Conservation (phyloP, 1,140 invertebrate genomes). For the Drosophila nigromelanica region DNA sequence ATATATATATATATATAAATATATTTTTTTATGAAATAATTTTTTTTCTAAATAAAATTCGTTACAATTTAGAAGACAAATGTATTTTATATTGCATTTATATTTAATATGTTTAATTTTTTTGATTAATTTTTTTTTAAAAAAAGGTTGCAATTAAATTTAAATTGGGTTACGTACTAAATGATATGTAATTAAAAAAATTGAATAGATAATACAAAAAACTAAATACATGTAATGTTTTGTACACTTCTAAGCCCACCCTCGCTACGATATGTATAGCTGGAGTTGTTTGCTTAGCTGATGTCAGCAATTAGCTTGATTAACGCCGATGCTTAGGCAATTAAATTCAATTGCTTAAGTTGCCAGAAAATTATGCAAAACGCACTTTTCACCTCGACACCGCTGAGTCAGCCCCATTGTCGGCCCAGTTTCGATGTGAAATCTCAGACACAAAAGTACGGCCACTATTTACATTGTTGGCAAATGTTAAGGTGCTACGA, state of each 20-base stretch:
- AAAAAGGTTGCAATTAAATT: too few relatives aligned
- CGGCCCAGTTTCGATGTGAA: constrained; percentile 39
- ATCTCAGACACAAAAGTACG: neutral
- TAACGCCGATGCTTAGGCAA: constrained; percentile 59
- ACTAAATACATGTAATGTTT: neutral
- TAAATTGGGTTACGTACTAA: too few relatives aligned
- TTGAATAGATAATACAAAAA: neutral
- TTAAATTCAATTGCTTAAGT: constrained; percentile 53
- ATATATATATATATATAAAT: too few relatives aligned
- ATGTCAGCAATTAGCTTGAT: constrained; percentile 65
- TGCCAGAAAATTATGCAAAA: constrained; percentile 57
- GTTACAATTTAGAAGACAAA: too few relatives aligned
- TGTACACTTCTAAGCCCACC: neutral
- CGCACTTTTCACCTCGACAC: constrained; percentile 45
- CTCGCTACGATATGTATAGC: constrained; percentile 25
- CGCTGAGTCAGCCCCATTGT: constrained; percentile 27
- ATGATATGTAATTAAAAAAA: too few relatives aligned
- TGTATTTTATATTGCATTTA: too few relatives aligned
- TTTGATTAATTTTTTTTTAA: too few relatives aligned
- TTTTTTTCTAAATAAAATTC: too few relatives aligned
- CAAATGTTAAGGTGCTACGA: constrained; percentile 62
- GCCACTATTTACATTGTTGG: constrained; percentile 1
- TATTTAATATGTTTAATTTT: too few relatives aligned
- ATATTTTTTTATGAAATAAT: too few relatives aligned
- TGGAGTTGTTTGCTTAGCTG: constrained; percentile 37